A percentile compares a stretch with the other conserved stretches of the same genome.
These are phyloP conservation scores for Galaxias olidus DNA, from an alignment of 2,797 vertebrate species.

Conservation along the genomic window DNA sequence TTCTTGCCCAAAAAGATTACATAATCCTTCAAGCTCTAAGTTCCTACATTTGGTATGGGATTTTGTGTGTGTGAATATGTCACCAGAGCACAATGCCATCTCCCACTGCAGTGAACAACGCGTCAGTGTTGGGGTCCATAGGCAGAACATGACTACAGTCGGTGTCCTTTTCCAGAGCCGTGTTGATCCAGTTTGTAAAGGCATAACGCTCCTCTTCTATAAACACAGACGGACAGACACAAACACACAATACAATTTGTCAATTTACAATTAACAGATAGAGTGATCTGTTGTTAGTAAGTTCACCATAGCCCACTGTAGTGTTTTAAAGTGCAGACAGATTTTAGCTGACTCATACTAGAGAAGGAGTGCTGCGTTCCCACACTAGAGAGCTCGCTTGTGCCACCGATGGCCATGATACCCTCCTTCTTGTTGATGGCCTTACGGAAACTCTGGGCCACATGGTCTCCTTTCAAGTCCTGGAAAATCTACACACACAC, in stretches of 20 bases:
- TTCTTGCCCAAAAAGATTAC: too few species aligned
- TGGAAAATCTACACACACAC: conserved; percentile 82
- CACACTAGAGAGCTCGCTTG: conserved; percentile 89
- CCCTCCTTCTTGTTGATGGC: conserved; percentile 95
- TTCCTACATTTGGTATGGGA: too few species aligned
- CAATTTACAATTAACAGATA: not conserved
- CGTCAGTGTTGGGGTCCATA: conserved; percentile 88
- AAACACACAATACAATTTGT: not conserved
- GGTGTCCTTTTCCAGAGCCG: conserved; percentile 86
- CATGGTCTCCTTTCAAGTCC: conserved; percentile 86
- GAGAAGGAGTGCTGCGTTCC: conserved; percentile 96
- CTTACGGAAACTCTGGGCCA: conserved; percentile 86
- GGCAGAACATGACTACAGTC: conserved; percentile 88
- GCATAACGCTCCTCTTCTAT: conserved; percentile 95
- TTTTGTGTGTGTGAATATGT: conserved; percentile 34
- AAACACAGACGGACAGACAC: conserved; percentile 16
- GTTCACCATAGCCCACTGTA: too few species aligned
- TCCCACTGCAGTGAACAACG: conserved; percentile 88
- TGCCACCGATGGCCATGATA: conserved; percentile 91
- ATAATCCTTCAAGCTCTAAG: too few species aligned
- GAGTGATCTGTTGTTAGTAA: too few species aligned
- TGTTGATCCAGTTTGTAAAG: conserved; percentile 97
- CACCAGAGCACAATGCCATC: conserved; percentile 94
- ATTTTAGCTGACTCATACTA: conserved; percentile 64
- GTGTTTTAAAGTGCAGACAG: too few species aligned